Conservation (phyloP, 2,797 vertebrate genomes). For the Sebastes reedi region DNA sequence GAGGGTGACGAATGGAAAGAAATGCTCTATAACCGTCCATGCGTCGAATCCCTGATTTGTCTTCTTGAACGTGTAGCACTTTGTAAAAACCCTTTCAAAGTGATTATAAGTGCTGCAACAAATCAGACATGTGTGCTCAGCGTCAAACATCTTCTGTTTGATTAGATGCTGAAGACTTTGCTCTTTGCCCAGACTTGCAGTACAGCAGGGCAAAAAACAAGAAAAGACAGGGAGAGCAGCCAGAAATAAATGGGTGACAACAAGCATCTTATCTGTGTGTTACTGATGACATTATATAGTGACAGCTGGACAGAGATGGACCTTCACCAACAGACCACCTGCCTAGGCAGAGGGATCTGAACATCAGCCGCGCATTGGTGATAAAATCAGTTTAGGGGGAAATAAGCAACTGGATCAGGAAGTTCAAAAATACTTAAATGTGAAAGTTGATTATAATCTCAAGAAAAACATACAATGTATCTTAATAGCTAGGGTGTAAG, state of each 20-base stretch:
- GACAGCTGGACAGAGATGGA: neutral
- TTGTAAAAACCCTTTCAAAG: neutral
- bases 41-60: neutral
- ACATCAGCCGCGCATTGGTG: neutral
- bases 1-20: neutral
- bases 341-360: neutral
- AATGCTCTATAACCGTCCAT: neutral
- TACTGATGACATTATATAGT: neutral
- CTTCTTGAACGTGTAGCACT: neutral
- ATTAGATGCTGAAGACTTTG: neutral
- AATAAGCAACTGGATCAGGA: neutral
- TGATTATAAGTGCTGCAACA: neutral
- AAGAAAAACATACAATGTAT: neutral
- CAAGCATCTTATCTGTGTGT: neutral
- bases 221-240: neutral
- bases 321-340: neutral
- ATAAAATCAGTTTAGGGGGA: neutral
- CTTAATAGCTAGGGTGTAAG: neutral
- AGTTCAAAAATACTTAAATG: neutral
- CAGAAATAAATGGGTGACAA: neutral
- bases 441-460: neutral
- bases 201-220: rapidly evolving
- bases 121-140: neutral
- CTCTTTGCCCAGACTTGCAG: neutral
- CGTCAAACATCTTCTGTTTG: neutral